Evolutionary conservation across 2,113 vertebrate genomes (phyloP).

Genomic region (Prinia subflava): DNA sequence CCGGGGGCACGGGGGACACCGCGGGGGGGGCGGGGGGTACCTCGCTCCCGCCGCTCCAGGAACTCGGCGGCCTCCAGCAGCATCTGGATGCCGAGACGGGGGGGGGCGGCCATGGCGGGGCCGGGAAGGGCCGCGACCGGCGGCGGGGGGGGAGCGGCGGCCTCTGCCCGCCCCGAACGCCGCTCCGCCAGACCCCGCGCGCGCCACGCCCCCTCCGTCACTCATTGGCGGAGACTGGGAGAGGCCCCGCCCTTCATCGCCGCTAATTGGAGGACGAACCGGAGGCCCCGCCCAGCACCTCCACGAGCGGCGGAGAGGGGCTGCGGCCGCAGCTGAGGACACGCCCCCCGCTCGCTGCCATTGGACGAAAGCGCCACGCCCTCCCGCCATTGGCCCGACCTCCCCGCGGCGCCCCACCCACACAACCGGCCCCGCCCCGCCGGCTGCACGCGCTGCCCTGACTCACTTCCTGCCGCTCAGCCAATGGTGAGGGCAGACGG

Average conservation of each 20-base stretch:
- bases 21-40: background rate
- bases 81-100: background rate
- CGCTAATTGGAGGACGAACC: background rate
- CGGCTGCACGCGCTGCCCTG: background rate
- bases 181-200: background rate
- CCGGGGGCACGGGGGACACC: background rate
- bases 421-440: background rate
- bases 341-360: background rate
- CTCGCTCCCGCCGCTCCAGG: background rate
- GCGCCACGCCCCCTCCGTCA: background rate
- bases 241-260: accelerated
- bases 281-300: background rate
- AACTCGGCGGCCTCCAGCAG: background rate
- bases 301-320: background rate
- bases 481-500: background rate
- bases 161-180: background rate
- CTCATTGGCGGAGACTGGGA: background rate
- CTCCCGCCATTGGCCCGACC: background rate
- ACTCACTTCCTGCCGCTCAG: background rate
- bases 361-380: background rate
- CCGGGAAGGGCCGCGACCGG: background rate
- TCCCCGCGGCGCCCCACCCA: background rate
- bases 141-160: background rate
- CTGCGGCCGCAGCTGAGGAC: background rate
- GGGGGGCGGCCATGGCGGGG: background rate